These are phyloP conservation scores for Penaeus chinensis DNA, from an alignment of 1,140 invertebrate species.

Conservation along the genomic window DNA sequence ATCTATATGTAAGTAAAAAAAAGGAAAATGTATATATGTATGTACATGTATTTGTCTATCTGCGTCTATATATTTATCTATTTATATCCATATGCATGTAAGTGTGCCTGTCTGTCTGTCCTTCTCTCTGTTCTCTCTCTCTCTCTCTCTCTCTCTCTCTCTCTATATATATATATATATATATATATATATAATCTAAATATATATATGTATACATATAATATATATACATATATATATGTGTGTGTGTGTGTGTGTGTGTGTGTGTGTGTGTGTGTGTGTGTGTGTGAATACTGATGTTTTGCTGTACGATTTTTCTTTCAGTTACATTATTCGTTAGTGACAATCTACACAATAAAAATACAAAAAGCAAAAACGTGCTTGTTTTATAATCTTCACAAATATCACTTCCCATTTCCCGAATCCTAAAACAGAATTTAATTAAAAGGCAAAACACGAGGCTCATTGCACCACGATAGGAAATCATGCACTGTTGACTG, in stretches of 20 bases:
- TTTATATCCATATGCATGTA: too few relatives aligned
- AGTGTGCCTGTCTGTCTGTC: background rate
- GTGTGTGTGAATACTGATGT: too few relatives aligned
- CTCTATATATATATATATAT: background rate
- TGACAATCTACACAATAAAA: background rate
- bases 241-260: background rate
- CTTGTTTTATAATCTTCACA: too few relatives aligned
- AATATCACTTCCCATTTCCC: too few relatives aligned
- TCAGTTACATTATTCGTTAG: background rate
- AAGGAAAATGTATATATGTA: background rate
- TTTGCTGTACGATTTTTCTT: too few relatives aligned
- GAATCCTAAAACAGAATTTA: too few relatives aligned
- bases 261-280: background rate
- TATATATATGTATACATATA: conserved; percentile 36
- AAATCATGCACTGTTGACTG: too few relatives aligned
- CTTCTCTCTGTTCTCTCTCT: background rate
- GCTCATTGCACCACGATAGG: too few relatives aligned
- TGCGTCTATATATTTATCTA: background rate
- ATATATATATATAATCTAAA: background rate
- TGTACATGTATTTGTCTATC: background rate
- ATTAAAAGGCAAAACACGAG: too few relatives aligned
- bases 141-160: too few relatives aligned
- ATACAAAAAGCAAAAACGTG: too few relatives aligned
- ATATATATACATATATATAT: conserved; percentile 9
- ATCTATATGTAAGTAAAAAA: background rate